phyloP scores from a whole-genome alignment of 2,113 vertebrate species.

The Fregetta grallaria region DNA sequence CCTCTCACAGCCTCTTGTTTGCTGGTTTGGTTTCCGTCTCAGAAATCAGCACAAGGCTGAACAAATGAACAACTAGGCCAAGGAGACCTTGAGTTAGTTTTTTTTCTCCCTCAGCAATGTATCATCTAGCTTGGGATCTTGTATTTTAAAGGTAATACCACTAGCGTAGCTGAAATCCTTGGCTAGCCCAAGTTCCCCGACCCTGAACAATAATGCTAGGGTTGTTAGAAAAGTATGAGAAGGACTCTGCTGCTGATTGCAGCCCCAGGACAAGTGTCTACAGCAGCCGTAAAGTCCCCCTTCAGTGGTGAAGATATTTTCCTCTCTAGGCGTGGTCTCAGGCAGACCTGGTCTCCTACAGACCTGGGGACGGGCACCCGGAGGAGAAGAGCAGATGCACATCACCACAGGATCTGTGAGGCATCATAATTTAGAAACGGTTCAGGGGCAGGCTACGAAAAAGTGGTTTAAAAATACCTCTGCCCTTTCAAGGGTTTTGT shows the following conservation, averaged over 20 bases:
- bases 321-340: background rate
- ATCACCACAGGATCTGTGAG: background rate
- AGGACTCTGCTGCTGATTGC: background rate
- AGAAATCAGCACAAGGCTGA: background rate
- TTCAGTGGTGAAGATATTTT: background rate
- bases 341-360: background rate
- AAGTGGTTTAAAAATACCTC: constrained; percentile 8
- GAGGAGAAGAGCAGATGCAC: background rate
- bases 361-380: background rate
- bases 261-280: background rate
- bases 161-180: background rate
- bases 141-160: background rate
- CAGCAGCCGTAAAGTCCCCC: background rate
- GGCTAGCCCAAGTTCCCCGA: background rate
- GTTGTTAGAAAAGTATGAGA: background rate
- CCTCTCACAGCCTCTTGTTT: background rate
- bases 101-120: background rate
- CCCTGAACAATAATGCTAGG: background rate
- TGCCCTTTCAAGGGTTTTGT: background rate
- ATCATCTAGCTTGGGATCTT: background rate
- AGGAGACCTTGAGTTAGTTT: background rate
- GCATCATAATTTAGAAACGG: background rate
- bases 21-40: background rate
- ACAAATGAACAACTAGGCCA: background rate
- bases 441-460: background rate